These are phyloP conservation scores for Drosophila dunni DNA, from an alignment of 1,140 invertebrate species.

Conservation along the genomic window DNA sequence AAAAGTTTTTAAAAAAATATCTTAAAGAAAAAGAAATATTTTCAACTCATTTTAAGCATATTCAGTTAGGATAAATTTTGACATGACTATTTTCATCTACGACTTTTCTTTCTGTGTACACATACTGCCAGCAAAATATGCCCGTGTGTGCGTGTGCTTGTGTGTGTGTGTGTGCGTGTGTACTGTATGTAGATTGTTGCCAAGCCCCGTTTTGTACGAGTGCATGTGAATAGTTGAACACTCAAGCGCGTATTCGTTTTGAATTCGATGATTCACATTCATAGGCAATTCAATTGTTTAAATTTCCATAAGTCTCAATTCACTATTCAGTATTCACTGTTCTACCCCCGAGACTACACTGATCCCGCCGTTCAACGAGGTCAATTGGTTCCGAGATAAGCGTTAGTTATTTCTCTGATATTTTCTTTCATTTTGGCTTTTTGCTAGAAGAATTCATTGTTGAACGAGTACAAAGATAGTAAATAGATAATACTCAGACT, in stretches of 20 bases:
- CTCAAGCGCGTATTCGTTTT: slow-evolving; percentile 27
- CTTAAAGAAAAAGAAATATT: too few relatives aligned
- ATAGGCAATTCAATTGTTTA: slow-evolving; percentile 49
- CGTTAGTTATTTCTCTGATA: neutral
- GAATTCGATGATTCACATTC: slow-evolving; percentile 52
- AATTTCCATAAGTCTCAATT: slow-evolving; percentile 29
- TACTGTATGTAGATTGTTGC: slow-evolving; percentile 5
- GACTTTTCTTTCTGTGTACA: neutral
- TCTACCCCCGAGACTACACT: neutral
- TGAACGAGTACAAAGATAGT: neutral
- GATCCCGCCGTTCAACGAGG: slow-evolving; percentile 2
- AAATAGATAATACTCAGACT: neutral
- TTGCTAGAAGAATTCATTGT: neutral
- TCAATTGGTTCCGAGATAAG: slow-evolving; percentile 12
- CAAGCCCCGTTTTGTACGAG: slow-evolving; percentile 45
- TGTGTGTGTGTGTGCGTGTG: neutral
- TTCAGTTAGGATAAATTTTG: too few relatives aligned
- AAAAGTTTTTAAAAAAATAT: too few relatives aligned
- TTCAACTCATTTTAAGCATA: too few relatives aligned
- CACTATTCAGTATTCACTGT: neutral
- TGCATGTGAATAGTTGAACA: slow-evolving; percentile 37
- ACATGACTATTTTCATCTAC: too few relatives aligned
- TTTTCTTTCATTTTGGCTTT: too few relatives aligned
- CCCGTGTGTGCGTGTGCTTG: too few relatives aligned
- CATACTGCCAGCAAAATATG: neutral